Evolutionary conservation across 2,797 vertebrate species (phyloP).

Genomic region (Erithacus rubecula): DNA sequence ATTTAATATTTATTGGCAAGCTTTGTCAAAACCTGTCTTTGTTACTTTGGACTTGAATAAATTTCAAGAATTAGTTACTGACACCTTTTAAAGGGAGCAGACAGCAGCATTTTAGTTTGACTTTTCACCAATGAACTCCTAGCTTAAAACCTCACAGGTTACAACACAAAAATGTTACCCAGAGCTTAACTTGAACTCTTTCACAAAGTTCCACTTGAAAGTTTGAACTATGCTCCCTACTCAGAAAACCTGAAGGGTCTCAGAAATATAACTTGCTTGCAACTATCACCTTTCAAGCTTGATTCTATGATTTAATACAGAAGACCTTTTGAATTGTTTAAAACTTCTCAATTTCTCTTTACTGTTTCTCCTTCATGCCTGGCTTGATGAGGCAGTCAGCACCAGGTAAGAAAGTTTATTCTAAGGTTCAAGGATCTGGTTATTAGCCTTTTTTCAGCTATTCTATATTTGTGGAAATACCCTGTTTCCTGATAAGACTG

Average conservation of each 20-base stretch:
- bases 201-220: neutral
- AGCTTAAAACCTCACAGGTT: neutral
- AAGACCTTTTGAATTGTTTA: slow-evolving; percentile 24
- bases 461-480: neutral
- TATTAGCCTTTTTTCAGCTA: neutral
- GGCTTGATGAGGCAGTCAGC: slow-evolving; percentile 82
- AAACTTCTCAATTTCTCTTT: slow-evolving; percentile 75
- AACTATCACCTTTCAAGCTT: neutral
- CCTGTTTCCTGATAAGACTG: neutral
- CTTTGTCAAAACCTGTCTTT: neutral
- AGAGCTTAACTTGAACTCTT: neutral
- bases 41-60: neutral
- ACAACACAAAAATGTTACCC: neutral
- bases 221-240: neutral
- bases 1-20: neutral
- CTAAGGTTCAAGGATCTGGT: neutral
- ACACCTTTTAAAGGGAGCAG: neutral
- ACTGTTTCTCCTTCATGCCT: slow-evolving; percentile 86
- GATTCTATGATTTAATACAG: neutral
- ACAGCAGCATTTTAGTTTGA: neutral
- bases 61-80: neutral
- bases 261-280: neutral
- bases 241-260: neutral
- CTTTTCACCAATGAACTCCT: neutral
- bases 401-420: slow-evolving; percentile 85